phyloP scores from a whole-genome alignment of 2,888 invertebrate genomes.

The Calameuta filiformis region DNA sequence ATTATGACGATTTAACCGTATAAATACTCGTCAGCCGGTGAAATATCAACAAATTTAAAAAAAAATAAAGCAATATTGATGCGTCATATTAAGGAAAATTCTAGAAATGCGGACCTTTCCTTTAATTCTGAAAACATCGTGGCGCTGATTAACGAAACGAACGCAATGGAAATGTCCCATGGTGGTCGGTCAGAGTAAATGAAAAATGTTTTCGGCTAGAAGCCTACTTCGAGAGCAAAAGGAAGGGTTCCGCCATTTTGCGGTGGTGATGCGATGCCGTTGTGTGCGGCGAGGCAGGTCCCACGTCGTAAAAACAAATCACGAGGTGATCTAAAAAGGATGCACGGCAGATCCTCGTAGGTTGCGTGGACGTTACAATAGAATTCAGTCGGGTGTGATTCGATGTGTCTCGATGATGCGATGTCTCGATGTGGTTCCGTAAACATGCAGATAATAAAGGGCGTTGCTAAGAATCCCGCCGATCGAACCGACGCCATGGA shows the following conservation, averaged over 20 bases:
- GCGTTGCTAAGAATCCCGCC: slow-evolving; percentile 5
- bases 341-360: neutral
- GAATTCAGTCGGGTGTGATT: neutral
- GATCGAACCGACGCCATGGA: slow-evolving; percentile 18
- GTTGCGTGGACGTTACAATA: neutral
- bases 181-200: neutral
- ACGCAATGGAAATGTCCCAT: neutral
- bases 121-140: neutral
- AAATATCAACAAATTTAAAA: neutral
- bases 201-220: neutral
- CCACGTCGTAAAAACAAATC: slow-evolving; percentile 21
- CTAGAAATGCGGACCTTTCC: neutral
- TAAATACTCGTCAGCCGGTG: neutral
- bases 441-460: neutral
- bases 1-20: neutral
- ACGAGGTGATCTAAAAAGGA: neutral
- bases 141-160: neutral
- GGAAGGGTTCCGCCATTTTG: slow-evolving; percentile 34
- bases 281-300: slow-evolving; percentile 9
- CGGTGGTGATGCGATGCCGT: slow-evolving; percentile 23
- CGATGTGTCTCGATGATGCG: neutral
- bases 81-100: neutral
- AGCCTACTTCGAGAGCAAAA: neutral
- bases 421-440: neutral
- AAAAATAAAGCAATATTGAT: neutral